Percentiles rank a stretch among this genome's conserved stretches.
Conservation (phyloP, 2,797 vertebrate species). For the Sciurus carolinensis region DNA sequence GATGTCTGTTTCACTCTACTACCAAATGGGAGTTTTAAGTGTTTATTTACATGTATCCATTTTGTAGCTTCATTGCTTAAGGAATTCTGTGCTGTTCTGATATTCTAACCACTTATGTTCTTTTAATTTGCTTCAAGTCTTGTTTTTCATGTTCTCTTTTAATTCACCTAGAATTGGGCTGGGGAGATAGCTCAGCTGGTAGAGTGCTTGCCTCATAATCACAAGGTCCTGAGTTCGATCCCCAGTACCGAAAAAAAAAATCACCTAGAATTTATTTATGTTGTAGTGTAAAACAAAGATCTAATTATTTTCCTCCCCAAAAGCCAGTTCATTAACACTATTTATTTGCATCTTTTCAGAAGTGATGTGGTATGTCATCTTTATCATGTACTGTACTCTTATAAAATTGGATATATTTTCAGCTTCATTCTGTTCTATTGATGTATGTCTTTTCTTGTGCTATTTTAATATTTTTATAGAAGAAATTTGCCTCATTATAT, state of each 20-base stretch:
- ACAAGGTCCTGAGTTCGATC: no score
- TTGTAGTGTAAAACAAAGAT: not conserved
- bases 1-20: no score
- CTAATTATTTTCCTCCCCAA: not conserved
- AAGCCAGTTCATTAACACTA: not conserved
- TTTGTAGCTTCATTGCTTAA: constrained; percentile 44
- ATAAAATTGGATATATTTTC: not conserved
- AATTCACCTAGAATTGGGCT: constrained; percentile 27
- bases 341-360: not conserved
- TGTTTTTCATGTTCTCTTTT: constrained; percentile 59
- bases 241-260: no score
- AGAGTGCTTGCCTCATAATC: no score
- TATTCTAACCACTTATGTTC: not conserved
- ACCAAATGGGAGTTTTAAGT: constrained; percentile 54
- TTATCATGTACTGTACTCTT: not conserved
- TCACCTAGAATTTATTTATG: constrained; percentile 36
- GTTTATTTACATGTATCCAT: not conserved
- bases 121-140: constrained; percentile 29
- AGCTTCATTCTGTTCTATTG: not conserved
- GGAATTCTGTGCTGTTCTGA: not conserved
- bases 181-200: no score
- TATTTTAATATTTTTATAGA: constrained; percentile 47
- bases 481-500: not conserved
- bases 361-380: not conserved
- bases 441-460: not conserved